phyloP scores from a whole-genome alignment of 2,113 vertebrate genomes.

The Mellivora capensis region DNA sequence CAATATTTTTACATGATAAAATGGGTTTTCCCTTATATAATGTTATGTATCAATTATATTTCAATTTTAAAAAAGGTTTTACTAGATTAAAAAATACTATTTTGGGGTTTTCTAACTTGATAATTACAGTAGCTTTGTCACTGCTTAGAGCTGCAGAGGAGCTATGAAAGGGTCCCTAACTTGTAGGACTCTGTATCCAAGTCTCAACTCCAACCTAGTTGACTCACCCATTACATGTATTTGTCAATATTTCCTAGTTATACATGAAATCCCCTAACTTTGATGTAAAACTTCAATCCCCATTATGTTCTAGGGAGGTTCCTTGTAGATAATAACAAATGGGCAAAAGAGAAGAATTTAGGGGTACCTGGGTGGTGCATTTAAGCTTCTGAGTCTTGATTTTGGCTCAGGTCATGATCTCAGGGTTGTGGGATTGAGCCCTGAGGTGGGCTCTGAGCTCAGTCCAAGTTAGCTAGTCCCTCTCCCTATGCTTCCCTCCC shows the following conservation, averaged over 20 bases:
- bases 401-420: not conserved
- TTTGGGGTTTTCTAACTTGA: not conserved
- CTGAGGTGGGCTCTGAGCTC: not conserved
- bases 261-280: not conserved
- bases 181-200: not conserved
- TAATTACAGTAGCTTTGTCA: not conserved
- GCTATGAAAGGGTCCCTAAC: not conserved
- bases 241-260: not conserved
- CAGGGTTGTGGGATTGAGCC: not conserved
- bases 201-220: not conserved
- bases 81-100: not conserved
- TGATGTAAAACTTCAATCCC: not conserved
- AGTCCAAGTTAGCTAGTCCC: not conserved
- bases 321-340: not conserved
- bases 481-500: not conserved
- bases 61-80: not conserved
- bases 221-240: not conserved
- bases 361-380: not conserved
- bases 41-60: not conserved
- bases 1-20: not conserved
- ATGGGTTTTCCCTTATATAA: not conserved
- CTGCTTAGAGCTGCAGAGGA: not conserved
- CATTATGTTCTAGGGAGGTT: not conserved
- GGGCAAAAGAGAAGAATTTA: not conserved
- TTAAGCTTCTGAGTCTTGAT: not conserved